These are phyloP conservation scores for Galeopterus variegatus DNA, from an alignment of 2,113 vertebrate genomes.

Conservation along the genomic window DNA sequence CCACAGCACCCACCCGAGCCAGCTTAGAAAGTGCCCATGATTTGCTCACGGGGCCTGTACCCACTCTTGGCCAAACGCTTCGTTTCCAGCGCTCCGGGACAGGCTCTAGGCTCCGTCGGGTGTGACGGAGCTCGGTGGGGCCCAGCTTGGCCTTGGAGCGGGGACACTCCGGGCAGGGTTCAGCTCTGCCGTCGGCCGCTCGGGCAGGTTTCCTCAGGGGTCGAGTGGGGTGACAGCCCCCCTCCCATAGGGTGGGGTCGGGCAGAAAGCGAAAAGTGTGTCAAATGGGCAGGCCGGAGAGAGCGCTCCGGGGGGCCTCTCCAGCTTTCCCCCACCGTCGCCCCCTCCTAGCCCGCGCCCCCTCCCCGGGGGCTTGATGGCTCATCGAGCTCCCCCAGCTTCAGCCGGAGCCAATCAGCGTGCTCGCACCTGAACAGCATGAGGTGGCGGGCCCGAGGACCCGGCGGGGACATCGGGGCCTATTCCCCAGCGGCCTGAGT, in stretches of 20 bases:
- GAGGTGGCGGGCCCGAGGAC: background rate
- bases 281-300: rapidly evolving
- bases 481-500: background rate
- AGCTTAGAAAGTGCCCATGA: background rate
- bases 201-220: background rate
- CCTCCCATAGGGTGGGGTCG: rapidly evolving
- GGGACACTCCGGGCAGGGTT: background rate
- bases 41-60: background rate
- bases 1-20: background rate
- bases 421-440: background rate
- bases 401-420: background rate
- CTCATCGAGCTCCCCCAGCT: background rate
- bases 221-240: background rate
- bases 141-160: rapidly evolving
- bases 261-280: background rate
- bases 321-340: no score
- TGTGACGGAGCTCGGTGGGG: background rate
- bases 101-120: background rate
- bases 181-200: background rate
- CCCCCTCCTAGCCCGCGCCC: rapidly evolving
- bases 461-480: rapidly evolving
- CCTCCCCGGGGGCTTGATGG: background rate
- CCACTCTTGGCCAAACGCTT: background rate
- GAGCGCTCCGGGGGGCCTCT: background rate
- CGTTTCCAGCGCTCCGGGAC: rapidly evolving